Base-by-base conservation (phyloP, 2,888 invertebrate genomes). In the Parapristionchus giblindavisi region DNA sequence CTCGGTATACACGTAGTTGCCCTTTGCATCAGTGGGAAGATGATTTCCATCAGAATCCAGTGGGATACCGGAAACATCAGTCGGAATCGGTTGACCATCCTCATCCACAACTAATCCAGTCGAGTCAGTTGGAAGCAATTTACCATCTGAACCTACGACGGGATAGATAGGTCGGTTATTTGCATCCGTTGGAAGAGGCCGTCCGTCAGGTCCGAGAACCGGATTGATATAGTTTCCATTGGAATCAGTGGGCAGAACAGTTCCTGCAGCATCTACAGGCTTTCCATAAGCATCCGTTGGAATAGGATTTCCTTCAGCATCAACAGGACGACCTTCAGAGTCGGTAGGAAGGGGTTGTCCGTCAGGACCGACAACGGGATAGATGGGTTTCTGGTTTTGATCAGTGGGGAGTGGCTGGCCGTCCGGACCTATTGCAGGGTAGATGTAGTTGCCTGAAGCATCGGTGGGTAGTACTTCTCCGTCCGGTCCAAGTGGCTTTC, bases 341-440 rank as follows among this genome's bases (percentile, higher is more conserved):
- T 80, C 77, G 21, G 81, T 81, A 51, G 83, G 81, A 43, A 83
- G 76, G 5, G 77, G 79, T 17, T 72, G 63, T 52, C 81, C 81
- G 34, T 65, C 65, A 43, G 65, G 65, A 14, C 65, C 40, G 17
- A 71, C 71, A 14, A 77, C 75, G 2, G 75, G 75, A 34, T 75
- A 75, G 56, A 77, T 32, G 21, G 63, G 38, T 17, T 72, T 58
- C 8, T 40, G 34, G 32, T 66, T 60, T 21, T n/a, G 40, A 36
- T 77, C 68, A 4, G 74, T 76, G 6, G 75, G 76, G 2, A 79
- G 52, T n/a, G 71, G 70, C 1, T 32, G 24, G 29, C 76, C 77
- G 71, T 76, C 77, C 36, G 52, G 27, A 38, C 75, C 76, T 21
- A 32, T 48, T 43, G 75, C 66, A 14, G 61, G 65, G 40, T 75